Conservation (phyloP, 1,140 invertebrate genomes). For the Anthonomus grandis region DNA sequence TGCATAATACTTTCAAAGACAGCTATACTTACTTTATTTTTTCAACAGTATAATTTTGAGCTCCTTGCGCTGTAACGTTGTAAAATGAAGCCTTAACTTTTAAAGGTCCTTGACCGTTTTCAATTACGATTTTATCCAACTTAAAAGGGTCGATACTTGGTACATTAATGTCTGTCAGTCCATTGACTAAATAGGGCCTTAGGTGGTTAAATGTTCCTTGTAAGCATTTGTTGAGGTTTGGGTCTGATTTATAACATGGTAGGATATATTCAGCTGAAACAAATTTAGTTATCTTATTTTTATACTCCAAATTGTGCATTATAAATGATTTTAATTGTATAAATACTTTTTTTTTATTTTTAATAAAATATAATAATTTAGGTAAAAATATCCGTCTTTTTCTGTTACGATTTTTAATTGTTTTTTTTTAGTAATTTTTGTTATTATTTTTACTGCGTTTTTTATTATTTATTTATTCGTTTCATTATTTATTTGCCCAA, state of each 20-base stretch:
- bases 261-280: slow-evolving; percentile 71
- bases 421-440: no score
- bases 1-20: no score
- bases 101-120: slow-evolving; percentile 70
- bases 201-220: slow-evolving; percentile 67
- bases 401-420: no score
- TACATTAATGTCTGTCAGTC: slow-evolving; percentile 65
- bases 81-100: slow-evolving; percentile 65
- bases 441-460: no score
- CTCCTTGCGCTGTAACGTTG: slow-evolving; percentile 68
- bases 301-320: no score
- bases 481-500: no score
- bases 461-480: no score
- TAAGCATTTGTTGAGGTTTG: slow-evolving; percentile 64
- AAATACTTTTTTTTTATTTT: no score
- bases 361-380: no score
- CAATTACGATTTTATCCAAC: slow-evolving; percentile 68
- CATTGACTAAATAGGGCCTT: slow-evolving; percentile 63
- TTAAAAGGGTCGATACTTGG: slow-evolving; percentile 69
- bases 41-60: slow-evolving; percentile 66
- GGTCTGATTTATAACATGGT: slow-evolving; percentile 64
- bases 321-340: no score
- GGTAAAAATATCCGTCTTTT: no score
- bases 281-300: no score
- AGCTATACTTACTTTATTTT: slow-evolving; percentile 51